Evolutionary conservation across 2,113 vertebrate genomes (phyloP).

Genomic region (Phoenicopterus ruber): DNA sequence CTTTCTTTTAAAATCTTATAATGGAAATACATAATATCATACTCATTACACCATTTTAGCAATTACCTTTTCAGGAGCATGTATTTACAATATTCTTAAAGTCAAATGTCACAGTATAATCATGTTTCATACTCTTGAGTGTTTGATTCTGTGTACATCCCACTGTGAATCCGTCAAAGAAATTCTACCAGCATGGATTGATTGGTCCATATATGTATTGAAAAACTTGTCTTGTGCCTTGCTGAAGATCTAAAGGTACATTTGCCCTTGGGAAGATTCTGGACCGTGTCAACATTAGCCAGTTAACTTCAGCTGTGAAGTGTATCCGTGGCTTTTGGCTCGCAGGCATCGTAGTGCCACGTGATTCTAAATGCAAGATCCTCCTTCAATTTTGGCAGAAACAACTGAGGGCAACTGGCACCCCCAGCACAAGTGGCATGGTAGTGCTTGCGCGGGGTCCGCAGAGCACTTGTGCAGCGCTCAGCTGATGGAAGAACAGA

Average conservation of each 20-base stretch:
- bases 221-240: neutral
- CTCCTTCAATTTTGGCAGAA: neutral
- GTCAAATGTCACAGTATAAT: slow-evolving; percentile 5
- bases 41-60: neutral
- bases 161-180: neutral
- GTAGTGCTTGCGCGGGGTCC: neutral
- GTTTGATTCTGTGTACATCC: neutral
- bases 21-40: slow-evolving; percentile 1
- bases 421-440: neutral
- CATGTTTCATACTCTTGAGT: neutral
- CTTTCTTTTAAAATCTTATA: slow-evolving; percentile 14
- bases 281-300: neutral
- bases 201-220: neutral
- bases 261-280: neutral
- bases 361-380: neutral
- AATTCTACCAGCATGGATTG: neutral
- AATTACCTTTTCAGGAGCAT: neutral
- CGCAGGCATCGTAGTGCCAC: neutral
- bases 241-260: neutral
- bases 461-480: neutral
- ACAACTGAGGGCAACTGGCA: neutral
- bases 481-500: neutral
- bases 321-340: neutral
- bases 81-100: slow-evolving; percentile 14
- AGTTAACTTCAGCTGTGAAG: neutral